Conservation (phyloP, 1,140 invertebrate species). For the Drosophila pruinosa region DNA sequence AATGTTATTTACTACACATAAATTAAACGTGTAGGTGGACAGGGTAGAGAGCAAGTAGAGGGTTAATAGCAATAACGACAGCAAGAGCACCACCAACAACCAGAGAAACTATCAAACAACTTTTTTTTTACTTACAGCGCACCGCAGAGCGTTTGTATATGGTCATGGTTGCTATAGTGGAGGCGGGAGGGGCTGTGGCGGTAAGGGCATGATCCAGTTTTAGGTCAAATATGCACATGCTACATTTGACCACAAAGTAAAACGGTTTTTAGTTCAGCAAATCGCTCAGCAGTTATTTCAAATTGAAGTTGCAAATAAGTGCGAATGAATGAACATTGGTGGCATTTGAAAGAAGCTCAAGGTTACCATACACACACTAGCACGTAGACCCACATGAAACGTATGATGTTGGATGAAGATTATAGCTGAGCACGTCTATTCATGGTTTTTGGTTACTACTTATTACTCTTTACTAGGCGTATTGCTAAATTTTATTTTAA, state of each 20-base stretch:
- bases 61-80: not conserved
- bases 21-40: conserved; percentile 35
- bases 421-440: not conserved
- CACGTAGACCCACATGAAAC: not conserved
- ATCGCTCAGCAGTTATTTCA: conserved; percentile 64
- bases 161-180: conserved; percentile 5
- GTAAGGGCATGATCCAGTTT: conserved; percentile 32
- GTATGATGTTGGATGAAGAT: conserved; percentile 6
- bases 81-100: conserved; percentile 23
- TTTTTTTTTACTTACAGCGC: conserved; percentile 43
- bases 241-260: conserved; percentile 77
- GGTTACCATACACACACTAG: not conserved
- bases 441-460: not conserved
- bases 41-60: not conserved
- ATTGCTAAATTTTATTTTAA: not conserved
- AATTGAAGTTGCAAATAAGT: conserved; percentile 72
- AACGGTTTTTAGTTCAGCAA: conserved; percentile 65
- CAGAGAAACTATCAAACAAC: conserved; percentile 62
- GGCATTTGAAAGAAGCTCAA: conserved; percentile 7
- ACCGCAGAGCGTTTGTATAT: conserved; percentile 65
- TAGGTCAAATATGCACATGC: conserved; percentile 66
- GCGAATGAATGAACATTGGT: conserved; percentile 51
- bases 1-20: conserved; percentile 77
- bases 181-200: not conserved
- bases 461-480: not conserved